Conservation (phyloP, 2,797 vertebrate species). For the Amblyopsis hoosieri region DNA sequence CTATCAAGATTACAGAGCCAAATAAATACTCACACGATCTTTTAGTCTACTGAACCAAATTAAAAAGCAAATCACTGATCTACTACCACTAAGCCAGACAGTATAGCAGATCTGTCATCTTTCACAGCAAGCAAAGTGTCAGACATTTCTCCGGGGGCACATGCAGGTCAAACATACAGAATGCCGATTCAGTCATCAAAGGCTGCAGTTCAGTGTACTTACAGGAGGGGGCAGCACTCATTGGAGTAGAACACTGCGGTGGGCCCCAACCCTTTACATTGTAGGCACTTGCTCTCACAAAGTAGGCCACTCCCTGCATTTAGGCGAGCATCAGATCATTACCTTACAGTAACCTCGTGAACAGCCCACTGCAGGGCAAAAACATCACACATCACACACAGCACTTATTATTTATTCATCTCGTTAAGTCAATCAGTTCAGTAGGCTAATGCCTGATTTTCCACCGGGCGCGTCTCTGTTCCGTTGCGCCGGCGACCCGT, state of each 20-base stretch:
- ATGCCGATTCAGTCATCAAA: conserved; percentile 22
- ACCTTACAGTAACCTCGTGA: conserved; percentile 40
- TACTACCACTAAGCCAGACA: conserved; percentile 12
- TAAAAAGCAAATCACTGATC: conserved; percentile 35
- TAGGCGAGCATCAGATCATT: conserved; percentile 53
- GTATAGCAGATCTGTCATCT: conserved; percentile 29
- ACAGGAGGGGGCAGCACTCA: conserved; percentile 79
- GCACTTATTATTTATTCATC: conserved; percentile 46
- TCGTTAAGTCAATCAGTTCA: conserved; percentile 20
- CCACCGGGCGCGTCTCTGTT: not conserved
- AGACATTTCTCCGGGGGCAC: conserved; percentile 19
- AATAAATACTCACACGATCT: conserved; percentile 23
- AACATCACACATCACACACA: conserved; percentile 24
- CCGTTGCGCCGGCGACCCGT: too few species aligned
- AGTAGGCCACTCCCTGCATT: conserved; percentile 75
- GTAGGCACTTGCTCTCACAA: conserved; percentile 74
- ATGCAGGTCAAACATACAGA: conserved; percentile 13
- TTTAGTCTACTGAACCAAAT: too few species aligned
- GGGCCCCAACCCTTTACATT: conserved; percentile 81
- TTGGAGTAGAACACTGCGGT: conserved; percentile 68
- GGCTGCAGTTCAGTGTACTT: conserved; percentile 64
- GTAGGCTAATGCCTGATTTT: conserved; percentile 5
- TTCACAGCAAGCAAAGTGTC: conserved; percentile 32
- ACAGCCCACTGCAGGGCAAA: conserved; percentile 30
- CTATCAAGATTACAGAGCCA: conserved; percentile 17